phyloP scores from a whole-genome alignment of 2,113 vertebrate genomes.

The Myiozetetes cayanensis region DNA sequence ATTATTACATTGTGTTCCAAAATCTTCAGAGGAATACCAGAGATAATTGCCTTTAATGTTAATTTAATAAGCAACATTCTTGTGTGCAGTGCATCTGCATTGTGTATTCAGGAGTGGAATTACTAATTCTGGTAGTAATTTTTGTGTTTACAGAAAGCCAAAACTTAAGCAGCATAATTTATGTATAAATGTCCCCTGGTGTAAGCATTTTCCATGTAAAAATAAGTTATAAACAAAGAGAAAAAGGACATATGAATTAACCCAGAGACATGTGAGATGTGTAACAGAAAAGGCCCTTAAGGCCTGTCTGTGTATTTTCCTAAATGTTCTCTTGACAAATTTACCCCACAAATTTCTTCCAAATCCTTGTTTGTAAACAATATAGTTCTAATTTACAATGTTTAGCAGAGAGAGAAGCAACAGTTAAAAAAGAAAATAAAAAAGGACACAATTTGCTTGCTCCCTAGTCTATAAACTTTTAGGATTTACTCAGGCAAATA shows the following conservation, averaged over 20 bases:
- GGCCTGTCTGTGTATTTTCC: neutral
- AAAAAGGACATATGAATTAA: neutral
- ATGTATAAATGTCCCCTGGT: neutral
- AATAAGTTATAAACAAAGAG: neutral
- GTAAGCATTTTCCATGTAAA: neutral
- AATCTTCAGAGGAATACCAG: constrained; percentile 44
- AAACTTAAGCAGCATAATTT: neutral
- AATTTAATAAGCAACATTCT: constrained; percentile 22
- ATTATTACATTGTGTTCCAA: constrained; percentile 1
- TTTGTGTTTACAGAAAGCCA: constrained; percentile 2
- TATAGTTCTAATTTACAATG: neutral
- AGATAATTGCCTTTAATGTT: constrained; percentile 27
- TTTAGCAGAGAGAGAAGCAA: neutral
- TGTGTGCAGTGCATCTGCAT: neutral
- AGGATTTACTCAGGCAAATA: neutral
- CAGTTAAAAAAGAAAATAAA: neutral
- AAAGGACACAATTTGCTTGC: neutral
- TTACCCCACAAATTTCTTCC: neutral
- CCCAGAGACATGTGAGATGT: neutral
- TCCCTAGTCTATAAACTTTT: neutral
- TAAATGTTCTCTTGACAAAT: neutral
- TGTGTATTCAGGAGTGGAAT: neutral
- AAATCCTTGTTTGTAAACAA: neutral
- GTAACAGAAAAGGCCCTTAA: neutral
- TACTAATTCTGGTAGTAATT: neutral